Conservation (phyloP, 2,888 invertebrate species). For the Cylindroiulus punctatus region DNA sequence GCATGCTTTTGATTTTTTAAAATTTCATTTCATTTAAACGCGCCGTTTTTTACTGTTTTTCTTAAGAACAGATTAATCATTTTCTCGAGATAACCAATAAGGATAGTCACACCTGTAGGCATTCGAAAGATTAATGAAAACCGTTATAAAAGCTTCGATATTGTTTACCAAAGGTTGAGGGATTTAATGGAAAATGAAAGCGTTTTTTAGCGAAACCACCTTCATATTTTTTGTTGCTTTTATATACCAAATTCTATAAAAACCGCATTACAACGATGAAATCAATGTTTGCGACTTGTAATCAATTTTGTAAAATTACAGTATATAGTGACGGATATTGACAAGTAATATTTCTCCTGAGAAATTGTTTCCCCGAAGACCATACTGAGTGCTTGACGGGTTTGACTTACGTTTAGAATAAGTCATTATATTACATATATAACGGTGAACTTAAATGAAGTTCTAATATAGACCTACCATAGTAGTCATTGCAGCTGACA, state of each 20-base stretch:
- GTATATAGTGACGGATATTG: neutral
- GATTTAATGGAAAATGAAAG: slow-evolving; percentile 14
- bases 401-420: neutral
- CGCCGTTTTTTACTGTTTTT: neutral
- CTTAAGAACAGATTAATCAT: neutral
- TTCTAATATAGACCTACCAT: neutral
- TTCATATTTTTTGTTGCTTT: neutral
- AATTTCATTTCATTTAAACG: neutral
- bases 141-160: neutral
- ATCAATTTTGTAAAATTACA: neutral
- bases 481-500: too few species aligned
- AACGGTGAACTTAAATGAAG: neutral
- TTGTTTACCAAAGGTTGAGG: neutral
- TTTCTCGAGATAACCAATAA: neutral
- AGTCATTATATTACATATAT: neutral
- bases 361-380: neutral
- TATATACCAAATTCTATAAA: neutral
- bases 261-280: slow-evolving; percentile 15
- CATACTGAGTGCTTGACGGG: neutral
- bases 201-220: slow-evolving; percentile 12
- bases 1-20: neutral
- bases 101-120: neutral
- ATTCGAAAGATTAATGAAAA: slow-evolving; percentile 4
- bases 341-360: slow-evolving; percentile 13
- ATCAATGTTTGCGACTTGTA: slow-evolving; percentile 14